These are phyloP conservation scores for Cactoblastis cactorum DNA, from an alignment of 2,888 invertebrate genomes.

Conservation along the genomic window DNA sequence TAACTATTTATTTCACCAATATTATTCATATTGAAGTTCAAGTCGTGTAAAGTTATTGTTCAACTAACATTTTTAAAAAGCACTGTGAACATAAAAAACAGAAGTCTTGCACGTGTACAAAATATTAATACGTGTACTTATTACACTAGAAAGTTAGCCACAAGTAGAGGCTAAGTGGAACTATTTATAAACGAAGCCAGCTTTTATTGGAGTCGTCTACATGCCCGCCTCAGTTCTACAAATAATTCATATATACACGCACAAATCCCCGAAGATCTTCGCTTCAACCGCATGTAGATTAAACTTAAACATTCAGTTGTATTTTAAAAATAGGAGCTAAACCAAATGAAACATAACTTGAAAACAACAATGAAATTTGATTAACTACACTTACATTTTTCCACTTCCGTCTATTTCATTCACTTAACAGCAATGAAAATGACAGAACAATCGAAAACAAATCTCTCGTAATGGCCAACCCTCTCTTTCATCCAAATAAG, in stretches of 20 bases:
- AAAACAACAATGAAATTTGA: conserved; percentile 21
- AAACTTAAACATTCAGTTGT: neutral
- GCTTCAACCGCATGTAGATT: neutral
- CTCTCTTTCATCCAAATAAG: conserved; percentile 67
- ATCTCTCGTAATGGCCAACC: conserved; percentile 51
- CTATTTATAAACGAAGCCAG: conserved; percentile 62
- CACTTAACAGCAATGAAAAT: conserved; percentile 53
- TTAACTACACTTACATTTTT: conserved; percentile 57
- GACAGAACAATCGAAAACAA: conserved; percentile 66
- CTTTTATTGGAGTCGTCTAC: conserved; percentile 60
- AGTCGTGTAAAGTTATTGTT: too few species aligned
- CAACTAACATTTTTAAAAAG: neutral
- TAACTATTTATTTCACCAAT: too few species aligned
- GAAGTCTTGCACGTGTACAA: neutral
- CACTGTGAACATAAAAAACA: neutral
- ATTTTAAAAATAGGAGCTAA: conserved; percentile 6
- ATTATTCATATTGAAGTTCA: too few species aligned
- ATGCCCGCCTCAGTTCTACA: conserved; percentile 52
- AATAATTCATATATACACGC: conserved; percentile 36
- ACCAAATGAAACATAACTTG: conserved; percentile 18
- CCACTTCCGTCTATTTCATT: conserved; percentile 47
- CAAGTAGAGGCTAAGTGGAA: conserved; percentile 58
- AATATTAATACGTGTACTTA: neutral
- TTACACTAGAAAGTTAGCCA: conserved; percentile 35
- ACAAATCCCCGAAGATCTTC: neutral